Evolutionary conservation across 2,113 vertebrate genomes (phyloP).

Genomic region (Merops nubicus): DNA sequence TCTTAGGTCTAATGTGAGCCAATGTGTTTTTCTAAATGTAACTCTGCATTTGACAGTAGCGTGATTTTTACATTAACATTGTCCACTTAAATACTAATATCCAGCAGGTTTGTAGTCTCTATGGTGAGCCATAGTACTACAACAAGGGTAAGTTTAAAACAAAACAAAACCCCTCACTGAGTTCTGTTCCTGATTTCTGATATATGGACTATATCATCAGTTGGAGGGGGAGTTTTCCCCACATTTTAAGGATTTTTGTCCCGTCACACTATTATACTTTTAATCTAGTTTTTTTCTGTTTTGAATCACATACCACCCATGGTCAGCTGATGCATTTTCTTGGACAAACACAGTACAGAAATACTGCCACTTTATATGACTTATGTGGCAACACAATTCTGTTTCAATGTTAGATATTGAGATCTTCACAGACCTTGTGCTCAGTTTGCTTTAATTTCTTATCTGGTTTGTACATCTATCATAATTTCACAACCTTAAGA

Average conservation of each 20-base stretch:
- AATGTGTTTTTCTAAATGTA: neutral
- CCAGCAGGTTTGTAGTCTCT: neutral
- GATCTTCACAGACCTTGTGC: neutral
- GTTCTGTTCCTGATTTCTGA: neutral
- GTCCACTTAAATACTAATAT: neutral
- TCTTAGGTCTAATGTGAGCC: neutral
- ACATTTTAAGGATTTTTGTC: neutral
- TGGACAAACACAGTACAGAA: neutral
- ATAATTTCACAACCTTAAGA: neutral
- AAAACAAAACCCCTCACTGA: neutral
- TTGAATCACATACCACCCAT: neutral
- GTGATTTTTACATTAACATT: neutral
- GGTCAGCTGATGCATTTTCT: neutral
- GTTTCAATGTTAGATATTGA: neutral
- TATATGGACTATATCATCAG: neutral
- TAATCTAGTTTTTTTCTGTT: neutral
- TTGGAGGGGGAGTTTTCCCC: neutral
- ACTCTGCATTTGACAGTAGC: neutral
- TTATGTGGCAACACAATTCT: neutral
- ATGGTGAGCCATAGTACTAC: neutral
- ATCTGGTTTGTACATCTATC: neutral
- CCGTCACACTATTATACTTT: neutral
- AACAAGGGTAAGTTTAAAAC: neutral
- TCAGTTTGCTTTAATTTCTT: neutral
- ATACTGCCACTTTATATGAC: neutral